Base-by-base conservation (phyloP, 2,888 invertebrate genomes). In the Gari tellinella region DNA sequence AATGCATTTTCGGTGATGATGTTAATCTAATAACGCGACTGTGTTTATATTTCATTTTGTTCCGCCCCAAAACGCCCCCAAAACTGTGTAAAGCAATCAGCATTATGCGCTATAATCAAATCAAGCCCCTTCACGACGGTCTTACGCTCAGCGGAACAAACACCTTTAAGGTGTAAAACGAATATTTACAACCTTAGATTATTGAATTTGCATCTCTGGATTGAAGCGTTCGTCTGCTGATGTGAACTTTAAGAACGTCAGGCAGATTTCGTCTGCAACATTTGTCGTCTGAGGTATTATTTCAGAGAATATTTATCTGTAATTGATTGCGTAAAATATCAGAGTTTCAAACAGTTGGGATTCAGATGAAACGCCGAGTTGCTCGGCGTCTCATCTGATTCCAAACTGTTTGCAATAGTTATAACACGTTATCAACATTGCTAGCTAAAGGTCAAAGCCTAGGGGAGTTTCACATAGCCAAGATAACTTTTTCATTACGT, bases 61-160 rank as follows among this genome's bases (percentile, higher is more conserved):
- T 31, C 56, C 66, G 52, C 75, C 75, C 58, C 4, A 38, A 38
- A 60, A 55, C 75, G 51, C 75, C 75, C 69, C 61, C 25, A 53
- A 69, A 65, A 53, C 65, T 62, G 65, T 43, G 69, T 41, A 66
- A 70, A 69, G 53, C 43, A 43, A 43, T 43, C 43, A 43, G 43
- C 15, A 14, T 17, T 15, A 43, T 14, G 43, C 4, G 43, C 43
- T 14, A 5, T 43, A 43, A 43, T 43, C 43, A 43, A 43, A 43
- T 43, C 43, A 43, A 8, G 43, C 5, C 19, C 14, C 31, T 10
- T 31, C 10, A 10, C 31, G 31, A 31, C 31, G 31, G 10, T 7
- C 31, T 7, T 31, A 10, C 31, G 10, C 31, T 31, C 31, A 31
- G 31, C 31, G 31, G 31, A 7, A 10, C 43, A 45, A 53, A 58